A percentile compares a stretch with the other conserved stretches of the same genome.
These are phyloP conservation scores for Diorhabda elongata DNA, from an alignment of 1,140 invertebrate species.

Conservation along the genomic window DNA sequence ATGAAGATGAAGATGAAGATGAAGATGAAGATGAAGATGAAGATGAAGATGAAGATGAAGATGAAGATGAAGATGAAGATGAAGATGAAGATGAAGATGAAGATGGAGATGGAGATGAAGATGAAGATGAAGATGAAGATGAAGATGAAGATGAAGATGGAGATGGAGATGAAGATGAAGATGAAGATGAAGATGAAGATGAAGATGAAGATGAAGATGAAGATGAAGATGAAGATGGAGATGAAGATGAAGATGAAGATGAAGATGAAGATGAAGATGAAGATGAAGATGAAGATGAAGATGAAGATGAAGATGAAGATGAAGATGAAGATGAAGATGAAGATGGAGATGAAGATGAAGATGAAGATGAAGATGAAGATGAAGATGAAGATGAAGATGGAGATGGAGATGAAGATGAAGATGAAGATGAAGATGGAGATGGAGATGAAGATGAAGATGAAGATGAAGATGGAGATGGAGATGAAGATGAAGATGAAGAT, in stretches of 20 bases:
- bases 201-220: slow-evolving; percentile 5
- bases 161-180: not conserved
- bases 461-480: too few relatives aligned
- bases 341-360: not conserved
- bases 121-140: slow-evolving; percentile 1
- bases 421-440: not conserved
- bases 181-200: slow-evolving; percentile 5
- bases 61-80: not conserved
- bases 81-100: not conserved
- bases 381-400: not conserved
- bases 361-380: not conserved
- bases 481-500: not conserved
- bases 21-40: not conserved
- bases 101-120: not conserved
- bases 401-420: not conserved
- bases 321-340: not conserved
- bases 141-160: not conserved
- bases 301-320: not conserved
- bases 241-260: slow-evolving; percentile 3
- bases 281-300: not conserved
- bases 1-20: not conserved
- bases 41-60: not conserved
- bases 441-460: too few relatives aligned
- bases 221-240: slow-evolving; percentile 1
- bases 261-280: slow-evolving; percentile 5